Base-by-base conservation (phyloP, 2,113 vertebrate genomes). In the Neolamprologus cancellatus region DNA sequence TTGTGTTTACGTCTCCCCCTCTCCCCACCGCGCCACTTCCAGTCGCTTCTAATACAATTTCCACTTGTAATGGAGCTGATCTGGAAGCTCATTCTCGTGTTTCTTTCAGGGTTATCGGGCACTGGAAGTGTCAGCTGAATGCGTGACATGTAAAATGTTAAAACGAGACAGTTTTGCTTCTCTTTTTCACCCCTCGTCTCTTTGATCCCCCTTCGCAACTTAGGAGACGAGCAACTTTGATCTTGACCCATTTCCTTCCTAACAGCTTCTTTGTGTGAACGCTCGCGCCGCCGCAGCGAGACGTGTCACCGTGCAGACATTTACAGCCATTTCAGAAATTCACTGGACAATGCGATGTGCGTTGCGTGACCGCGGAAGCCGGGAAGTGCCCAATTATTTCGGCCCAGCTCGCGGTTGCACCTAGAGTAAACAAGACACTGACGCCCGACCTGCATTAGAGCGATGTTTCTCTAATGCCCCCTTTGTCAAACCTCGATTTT, bases 241-340 rank as follows among this genome's bases (percentile, higher is more conserved):
- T 95, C 90, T 91, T 91, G 93, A 95, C 94, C 94, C 94, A 92
- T 92, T 94, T 94, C 90, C 84, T 76, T 83, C 78, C 78, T 69
- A 86, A 87, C 94, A 83, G 93, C 92, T 81, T 79, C 89, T 89
- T n/a, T 82, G 83, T 82, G 85, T 46, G 86, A 86, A 86, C n/a
- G 57, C n/a, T n/a, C 8, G 84, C 59, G 34, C 76, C 1, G 48
- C 84, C 1, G 80, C 89, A 6, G 78, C 8, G 14, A 83, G 84
- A 93, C 4, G 90, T 92, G 94, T 94, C 94, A 93, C 90, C 48
- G 2, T 3, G 78, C 84, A 85, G 87, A 85, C 89, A 82, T 85
- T 82, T 80, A 66, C 81, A 81, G 87, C 44, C 93, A 53, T 88
- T 76, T 94, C 92, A 93, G 9, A 92, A 90, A 91, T 76, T n/a